A percentile compares a stretch with the other conserved stretches of the same genome.
Evolutionary conservation across 2,113 vertebrate genomes (phyloP).

Genomic region (Notiomystis cincta): DNA sequence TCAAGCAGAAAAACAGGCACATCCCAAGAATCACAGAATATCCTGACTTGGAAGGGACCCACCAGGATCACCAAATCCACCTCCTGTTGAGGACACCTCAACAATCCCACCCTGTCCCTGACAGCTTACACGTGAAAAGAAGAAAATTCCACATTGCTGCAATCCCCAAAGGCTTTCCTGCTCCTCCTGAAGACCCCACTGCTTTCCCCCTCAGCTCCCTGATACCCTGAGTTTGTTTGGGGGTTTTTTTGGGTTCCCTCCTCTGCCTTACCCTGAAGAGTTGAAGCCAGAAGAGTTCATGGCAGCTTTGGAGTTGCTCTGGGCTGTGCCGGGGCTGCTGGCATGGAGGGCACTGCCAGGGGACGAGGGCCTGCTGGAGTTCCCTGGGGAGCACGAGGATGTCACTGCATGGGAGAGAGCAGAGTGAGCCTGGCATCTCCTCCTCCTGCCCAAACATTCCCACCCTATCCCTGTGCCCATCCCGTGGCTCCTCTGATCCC

Average conservation of each 20-base stretch:
- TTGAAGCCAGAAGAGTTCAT: slow-evolving; percentile 74
- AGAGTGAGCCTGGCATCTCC: background rate
- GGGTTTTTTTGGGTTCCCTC: background rate
- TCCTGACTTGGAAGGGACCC: background rate
- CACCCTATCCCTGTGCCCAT: background rate
- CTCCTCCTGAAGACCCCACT: background rate
- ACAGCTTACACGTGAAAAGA: background rate
- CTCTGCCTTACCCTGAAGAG: slow-evolving; percentile 73
- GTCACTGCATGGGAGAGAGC: slow-evolving; percentile 66
- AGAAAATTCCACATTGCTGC: fast-evolving
- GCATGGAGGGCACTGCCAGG: slow-evolving; percentile 72
- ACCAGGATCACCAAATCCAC: background rate
- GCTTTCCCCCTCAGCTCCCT: background rate
- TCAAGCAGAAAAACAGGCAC: background rate
- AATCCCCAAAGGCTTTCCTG: fast-evolving
- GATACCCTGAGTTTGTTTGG: fast-evolving
- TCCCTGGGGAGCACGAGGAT: slow-evolving; percentile 79
- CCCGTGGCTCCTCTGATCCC: background rate
- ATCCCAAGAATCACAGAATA: background rate
- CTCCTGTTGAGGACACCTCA: background rate
- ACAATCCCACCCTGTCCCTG: background rate
- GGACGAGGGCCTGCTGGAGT: slow-evolving; percentile 76
- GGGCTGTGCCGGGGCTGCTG: slow-evolving; percentile 72
- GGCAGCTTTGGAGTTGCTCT: slow-evolving; percentile 74
- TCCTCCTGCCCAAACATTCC: background rate